Base-by-base conservation (phyloP, 2,888 invertebrate species). In the Diadegma fenestrale region DNA sequence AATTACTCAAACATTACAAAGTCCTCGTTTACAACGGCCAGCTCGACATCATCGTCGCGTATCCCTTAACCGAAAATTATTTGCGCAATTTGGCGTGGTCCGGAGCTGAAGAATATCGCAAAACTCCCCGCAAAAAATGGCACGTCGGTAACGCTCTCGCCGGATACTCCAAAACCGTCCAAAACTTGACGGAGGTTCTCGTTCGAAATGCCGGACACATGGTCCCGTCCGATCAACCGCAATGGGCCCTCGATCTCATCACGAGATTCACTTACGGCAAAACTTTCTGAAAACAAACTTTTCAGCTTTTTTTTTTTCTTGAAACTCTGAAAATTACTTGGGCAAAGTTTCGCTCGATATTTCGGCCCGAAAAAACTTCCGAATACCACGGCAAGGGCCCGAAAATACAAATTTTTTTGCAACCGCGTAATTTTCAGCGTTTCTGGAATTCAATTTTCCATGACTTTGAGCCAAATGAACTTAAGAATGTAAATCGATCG, bases 21-120 rank as follows among this genome's bases (percentile, higher is more conserved):
- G 96, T 98, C 19, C 95, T 98, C 64, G 95, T 98, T 84, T 99
- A 98, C 93, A 98, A 96, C 92, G 99, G 99, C 0, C 98, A 99
- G 92, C 93, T 99, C 87, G 99, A 99, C 93, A 97, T 99, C 17
- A 98, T 98, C 87, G 97, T 98, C 0, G 98, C 98, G 0, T 98
- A 98, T 94, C 98, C 98, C 0, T 92, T 98, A 72, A 98, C 98
- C 0, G 95, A 97, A 26, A 97, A 97, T 91, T 98, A 97, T 93
- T 94, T 99, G 43, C 95, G 95, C 87, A 92, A 94, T n/a, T 88
- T 95, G 1, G 86, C 93, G 10, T 95, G 95, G 95, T 81, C 92
- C 6, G 94, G 94, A 3, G 92, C 93, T 0, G 91, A 93, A 0
- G 92, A 93, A 7, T 95, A 95, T 88, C 92, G 93, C 85, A 91